Evolutionary conservation across 2,888 invertebrate species (phyloP).

Genomic region (Agonopterix heracliana): DNA sequence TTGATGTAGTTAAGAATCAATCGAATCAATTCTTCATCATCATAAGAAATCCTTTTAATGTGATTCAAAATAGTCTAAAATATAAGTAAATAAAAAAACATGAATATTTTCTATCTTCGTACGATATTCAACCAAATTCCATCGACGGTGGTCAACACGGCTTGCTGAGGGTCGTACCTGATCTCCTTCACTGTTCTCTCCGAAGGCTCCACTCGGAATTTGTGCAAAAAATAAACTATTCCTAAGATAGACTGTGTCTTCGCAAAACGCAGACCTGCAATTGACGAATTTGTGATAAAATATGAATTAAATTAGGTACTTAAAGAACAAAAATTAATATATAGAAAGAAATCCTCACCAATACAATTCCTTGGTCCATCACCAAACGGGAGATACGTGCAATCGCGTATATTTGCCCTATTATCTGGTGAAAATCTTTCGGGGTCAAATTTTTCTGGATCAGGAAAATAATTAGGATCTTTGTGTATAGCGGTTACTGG

Average conservation of each 20-base stretch:
- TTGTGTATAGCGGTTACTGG: slow-evolving; percentile 25
- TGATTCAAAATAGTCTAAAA: too few species aligned
- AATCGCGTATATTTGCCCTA: slow-evolving; percentile 17
- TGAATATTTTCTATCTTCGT: not conserved
- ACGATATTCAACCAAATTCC: not conserved
- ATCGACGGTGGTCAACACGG: not conserved
- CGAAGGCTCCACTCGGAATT: not conserved
- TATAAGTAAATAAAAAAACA: too few species aligned
- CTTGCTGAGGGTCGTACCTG: not conserved
- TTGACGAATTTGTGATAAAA: not conserved
- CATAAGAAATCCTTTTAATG: too few species aligned
- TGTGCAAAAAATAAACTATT: slow-evolving; percentile 1
- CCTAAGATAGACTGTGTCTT: slow-evolving; percentile 1
- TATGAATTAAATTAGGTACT: not conserved
- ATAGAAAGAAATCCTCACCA: slow-evolving; percentile 21
- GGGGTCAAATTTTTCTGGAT: slow-evolving; percentile 32
- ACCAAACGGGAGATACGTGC: slow-evolving; percentile 33
- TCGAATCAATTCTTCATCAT: too few species aligned
- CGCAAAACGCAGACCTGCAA: slow-evolving; percentile 5
- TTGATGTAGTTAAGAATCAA: too few species aligned
- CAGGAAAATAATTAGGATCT: slow-evolving; percentile 32
- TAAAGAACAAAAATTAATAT: not conserved
- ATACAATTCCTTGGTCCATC: slow-evolving; percentile 39
- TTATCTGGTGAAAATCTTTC: slow-evolving; percentile 28
- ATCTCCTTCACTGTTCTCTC: not conserved